Base-by-base conservation (phyloP, 2,888 invertebrate species). In the Trisateles emortualis region DNA sequence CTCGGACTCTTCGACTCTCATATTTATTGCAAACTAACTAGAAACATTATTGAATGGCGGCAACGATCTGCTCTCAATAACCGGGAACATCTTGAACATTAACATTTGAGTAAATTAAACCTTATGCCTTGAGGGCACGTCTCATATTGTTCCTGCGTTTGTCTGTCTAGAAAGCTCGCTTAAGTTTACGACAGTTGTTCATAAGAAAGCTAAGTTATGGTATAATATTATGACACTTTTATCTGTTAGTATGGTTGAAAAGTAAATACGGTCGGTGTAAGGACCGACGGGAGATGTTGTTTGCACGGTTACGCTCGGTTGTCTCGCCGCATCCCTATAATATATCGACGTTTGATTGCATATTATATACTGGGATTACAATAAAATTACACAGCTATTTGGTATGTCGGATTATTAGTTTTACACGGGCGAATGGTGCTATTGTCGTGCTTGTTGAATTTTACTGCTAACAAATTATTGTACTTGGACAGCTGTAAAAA, bases 191-290 rank as follows among this genome's bases (percentile, higher is more conserved):
- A 85, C 81, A 78, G 76, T 81, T 81, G 87, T 84, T 86, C 87
- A 89, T 92, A 91, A 91, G 88, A 88, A 90, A 84, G 81, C 77
- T 83, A 87, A 90, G 74, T 90, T 91, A 92, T 90, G 81, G 84
- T 84, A 86, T 90, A 91, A 91, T 90, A 90, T 92, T 92, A 90
- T 90, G 91, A 90, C 90, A 90, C 83, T 89, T 90, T 90, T 91
- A 91, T 90, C 86, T 87, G 81, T 86, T 81, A 79, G 79, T 83
- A 79, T 74, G 78, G 83, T 86, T 81, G 83, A 26, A 88, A 90
- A 89, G 89, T 88, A 90, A 91, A 90, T 87, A 88, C 75, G 71
- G 69, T 64, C 64, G 72, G 76, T 76, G 74, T 78, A 78, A 76
- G 78, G 75, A 77, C 61, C 71, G 19, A 39, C 70, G 63, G 63